phyloP scores from a whole-genome alignment of 2,797 vertebrate genomes.

The Cyclopterus lumpus region DNA sequence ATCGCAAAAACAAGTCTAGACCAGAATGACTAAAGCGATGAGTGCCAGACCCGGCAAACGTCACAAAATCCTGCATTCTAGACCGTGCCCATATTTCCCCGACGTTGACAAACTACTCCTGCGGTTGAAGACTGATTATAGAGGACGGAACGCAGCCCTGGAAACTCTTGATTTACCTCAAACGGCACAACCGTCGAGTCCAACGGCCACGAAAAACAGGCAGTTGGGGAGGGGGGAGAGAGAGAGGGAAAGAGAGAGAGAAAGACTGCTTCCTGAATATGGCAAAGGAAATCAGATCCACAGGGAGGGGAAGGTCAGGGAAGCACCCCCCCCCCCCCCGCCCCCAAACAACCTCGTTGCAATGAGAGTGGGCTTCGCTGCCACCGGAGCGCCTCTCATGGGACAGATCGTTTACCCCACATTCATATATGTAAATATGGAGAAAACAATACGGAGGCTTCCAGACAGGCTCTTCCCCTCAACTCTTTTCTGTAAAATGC shows the following conservation, averaged over 20 bases:
- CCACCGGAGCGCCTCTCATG: slow-evolving; percentile 26
- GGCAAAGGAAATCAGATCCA: slow-evolving; percentile 47
- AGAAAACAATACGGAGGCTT: background rate
- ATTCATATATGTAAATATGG: background rate
- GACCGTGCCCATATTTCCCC: background rate
- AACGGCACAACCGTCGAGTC: slow-evolving; percentile 19
- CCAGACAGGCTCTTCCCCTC: background rate
- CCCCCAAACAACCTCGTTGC: slow-evolving; percentile 9
- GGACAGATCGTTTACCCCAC: slow-evolving; percentile 48
- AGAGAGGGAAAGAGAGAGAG: background rate
- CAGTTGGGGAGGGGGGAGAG: background rate
- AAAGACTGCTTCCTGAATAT: slow-evolving; percentile 61
- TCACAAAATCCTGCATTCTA: background rate
- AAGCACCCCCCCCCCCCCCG: slow-evolving; percentile 20
- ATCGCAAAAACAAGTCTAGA: background rate
- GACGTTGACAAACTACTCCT: slow-evolving; percentile 21
- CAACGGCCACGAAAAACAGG: slow-evolving; percentile 18
- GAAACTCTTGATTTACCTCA: slow-evolving; percentile 50
- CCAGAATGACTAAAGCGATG: background rate
- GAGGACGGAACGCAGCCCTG: slow-evolving; percentile 4
- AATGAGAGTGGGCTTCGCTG: slow-evolving; percentile 7
- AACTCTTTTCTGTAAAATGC: background rate
- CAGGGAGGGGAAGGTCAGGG: slow-evolving; percentile 44
- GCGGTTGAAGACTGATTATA: slow-evolving; percentile 17
- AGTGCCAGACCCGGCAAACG: background rate